Evolutionary conservation across 1,140 invertebrate genomes (phyloP).

Genomic region (Macrosteles quadrilineatus): DNA sequence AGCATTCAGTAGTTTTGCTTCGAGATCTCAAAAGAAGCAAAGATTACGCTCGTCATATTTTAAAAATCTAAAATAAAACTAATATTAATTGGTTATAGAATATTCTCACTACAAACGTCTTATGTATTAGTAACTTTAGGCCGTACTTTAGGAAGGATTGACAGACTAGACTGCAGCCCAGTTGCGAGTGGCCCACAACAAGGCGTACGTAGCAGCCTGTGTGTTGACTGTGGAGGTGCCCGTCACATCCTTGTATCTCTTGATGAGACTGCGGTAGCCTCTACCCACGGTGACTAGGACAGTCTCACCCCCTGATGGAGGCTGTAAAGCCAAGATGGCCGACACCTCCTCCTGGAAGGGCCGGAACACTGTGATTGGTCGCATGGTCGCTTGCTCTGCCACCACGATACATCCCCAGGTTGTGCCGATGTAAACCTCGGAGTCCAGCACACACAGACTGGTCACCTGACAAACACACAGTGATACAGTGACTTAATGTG

Average conservation of each 20-base stretch:
- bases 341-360: conserved; percentile 84
- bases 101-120: no score
- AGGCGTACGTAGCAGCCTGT: conserved; percentile 24
- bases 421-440: conserved; percentile 83
- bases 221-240: conserved; percentile 29
- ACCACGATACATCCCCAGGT: conserved; percentile 91
- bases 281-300: conserved; percentile 74
- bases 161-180: conserved; percentile 36
- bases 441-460: conserved; percentile 67
- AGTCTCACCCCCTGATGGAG: conserved; percentile 23
- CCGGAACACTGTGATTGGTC: conserved; percentile 86
- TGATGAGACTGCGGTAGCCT: conserved; percentile 78
- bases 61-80: no score
- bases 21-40: no score
- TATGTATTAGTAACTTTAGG: no score
- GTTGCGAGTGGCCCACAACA: conserved; percentile 36
- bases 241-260: conserved; percentile 47
- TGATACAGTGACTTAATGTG: no score
- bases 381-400: conserved; percentile 73
- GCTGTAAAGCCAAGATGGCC: conserved; percentile 40
- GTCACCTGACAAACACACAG: conserved; percentile 62
- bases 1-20: no score
- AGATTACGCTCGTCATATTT: no score
- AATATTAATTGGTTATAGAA: no score
- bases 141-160: no score